Evolutionary conservation across 2,113 vertebrate species (phyloP).

Genomic region (Smithornis capensis): DNA sequence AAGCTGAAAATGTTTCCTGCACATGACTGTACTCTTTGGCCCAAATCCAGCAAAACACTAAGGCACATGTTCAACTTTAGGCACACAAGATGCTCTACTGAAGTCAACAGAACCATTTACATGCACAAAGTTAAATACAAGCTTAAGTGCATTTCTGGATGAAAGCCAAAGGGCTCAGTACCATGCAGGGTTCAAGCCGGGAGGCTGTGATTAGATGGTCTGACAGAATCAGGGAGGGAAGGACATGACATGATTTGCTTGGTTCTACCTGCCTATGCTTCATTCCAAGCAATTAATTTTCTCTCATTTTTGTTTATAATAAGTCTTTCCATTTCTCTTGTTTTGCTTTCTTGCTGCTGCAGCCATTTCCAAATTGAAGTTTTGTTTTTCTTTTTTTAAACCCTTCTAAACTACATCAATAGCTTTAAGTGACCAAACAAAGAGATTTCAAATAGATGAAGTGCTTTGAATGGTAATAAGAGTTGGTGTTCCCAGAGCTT

Average conservation of each 20-base stretch:
- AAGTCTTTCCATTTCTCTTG: constrained; percentile 11
- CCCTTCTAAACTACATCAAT: constrained; percentile 49
- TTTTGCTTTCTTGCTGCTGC: constrained; percentile 8
- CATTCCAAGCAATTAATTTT: constrained; percentile 40
- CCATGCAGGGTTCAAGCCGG: constrained; percentile 25
- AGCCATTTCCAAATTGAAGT: constrained; percentile 35
- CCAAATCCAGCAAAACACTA: constrained; percentile 34
- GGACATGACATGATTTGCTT: neutral
- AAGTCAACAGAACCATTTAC: constrained; percentile 50
- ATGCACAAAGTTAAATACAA: constrained; percentile 54
- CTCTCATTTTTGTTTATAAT: constrained; percentile 32
- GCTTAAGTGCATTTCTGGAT: constrained; percentile 60
- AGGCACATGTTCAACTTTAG: constrained; percentile 43
- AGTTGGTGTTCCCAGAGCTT: constrained; percentile 42
- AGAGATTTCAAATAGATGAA: constrained; percentile 56
- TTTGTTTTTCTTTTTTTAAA: constrained; percentile 38
- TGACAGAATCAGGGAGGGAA: neutral
- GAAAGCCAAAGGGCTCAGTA: constrained; percentile 21
- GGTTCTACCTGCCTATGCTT: constrained; percentile 33
- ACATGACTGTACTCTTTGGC: neutral
- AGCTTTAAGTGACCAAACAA: constrained; percentile 52
- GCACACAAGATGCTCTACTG: constrained; percentile 34
- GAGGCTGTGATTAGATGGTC: constrained; percentile 28
- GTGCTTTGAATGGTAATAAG: constrained; percentile 60
- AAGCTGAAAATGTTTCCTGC: constrained; percentile 41